Evolutionary conservation across 2,888 invertebrate species (phyloP), one percentile per base, ranked within the genome.

Genomic region (Acanthoscelides obtectus): DNA sequence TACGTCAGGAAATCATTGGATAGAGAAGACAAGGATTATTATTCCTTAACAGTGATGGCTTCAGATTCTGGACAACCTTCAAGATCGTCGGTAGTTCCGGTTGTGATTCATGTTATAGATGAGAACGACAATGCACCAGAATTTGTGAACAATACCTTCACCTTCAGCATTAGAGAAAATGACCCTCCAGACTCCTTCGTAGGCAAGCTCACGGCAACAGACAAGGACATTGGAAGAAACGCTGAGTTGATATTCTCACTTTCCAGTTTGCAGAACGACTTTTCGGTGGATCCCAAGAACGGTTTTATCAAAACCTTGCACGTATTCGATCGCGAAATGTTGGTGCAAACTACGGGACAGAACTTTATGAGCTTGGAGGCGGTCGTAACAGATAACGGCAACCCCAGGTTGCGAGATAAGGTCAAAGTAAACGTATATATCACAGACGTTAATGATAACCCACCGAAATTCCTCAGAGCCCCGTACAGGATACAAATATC

Each of bases 41-140:
- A 96, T 86, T 94, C 95, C 0, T 86, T 98, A 71, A 93, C 94
- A 1, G 91, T 98, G 45, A 90, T 92, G 25, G 97, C 95, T 0
- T 89, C 88, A 70, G 98, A 98, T 85, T 89, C 92, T 70, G 97
- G 95, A 0, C 87, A 85, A 75, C 96, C 92, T 64, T 88, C 90
- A 66, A 90, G 93, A 81, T 94, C 91, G 70, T 96, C 97, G 0
- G 90, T 93, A 69, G 97, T 96, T 1, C 95, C 96, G 6, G 93
- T 98, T 0, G 94, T 97, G 20, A 93, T 98, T 75, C 96, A 97
- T 82, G 92, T 98, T 22, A 91, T 96, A 74, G 99, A 98, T 86
- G 97, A 98, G 86, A 99, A 99, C 85, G 98, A 99, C 86, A 97
- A 98, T 84, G 91, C 93, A 27, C 99, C 99, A 0, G 91, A 93